These are phyloP conservation scores for Ptychoptera contaminata DNA, from an alignment of 2,888 invertebrate species.

Conservation along the genomic window DNA sequence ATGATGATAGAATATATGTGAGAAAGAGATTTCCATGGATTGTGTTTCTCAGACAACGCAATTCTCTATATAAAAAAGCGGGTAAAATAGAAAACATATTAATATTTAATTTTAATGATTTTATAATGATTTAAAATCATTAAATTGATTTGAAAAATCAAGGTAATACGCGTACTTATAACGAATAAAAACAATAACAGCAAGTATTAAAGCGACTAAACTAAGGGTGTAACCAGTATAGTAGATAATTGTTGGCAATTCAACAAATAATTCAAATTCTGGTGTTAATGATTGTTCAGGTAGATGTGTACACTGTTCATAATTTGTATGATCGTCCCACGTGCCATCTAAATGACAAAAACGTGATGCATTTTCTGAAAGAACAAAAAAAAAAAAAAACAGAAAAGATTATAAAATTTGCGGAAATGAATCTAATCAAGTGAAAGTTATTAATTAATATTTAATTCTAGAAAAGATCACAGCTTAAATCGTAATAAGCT, in stretches of 20 bases:
- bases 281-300: conserved; percentile 17
- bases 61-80: conserved; percentile 52
- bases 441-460: too few species aligned
- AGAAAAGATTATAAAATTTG: too few species aligned
- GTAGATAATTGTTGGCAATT: conserved; percentile 59
- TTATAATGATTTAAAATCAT: too few species aligned
- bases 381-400: too few species aligned
- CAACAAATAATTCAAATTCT: conserved; percentile 27
- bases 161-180: conserved; percentile 60
- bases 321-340: conserved; percentile 69
- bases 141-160: background rate
- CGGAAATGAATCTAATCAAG: too few species aligned
- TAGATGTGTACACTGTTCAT: conserved; percentile 46
- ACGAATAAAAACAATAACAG: conserved; percentile 72
- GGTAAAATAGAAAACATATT: too few species aligned
- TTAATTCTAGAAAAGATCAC: too few species aligned
- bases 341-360: conserved; percentile 58
- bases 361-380: conserved; percentile 72
- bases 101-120: too few species aligned
- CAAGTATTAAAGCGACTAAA: conserved; percentile 62
- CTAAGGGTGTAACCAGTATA: conserved; percentile 72
- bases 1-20: conserved; percentile 76
- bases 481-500: too few species aligned
- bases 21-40: conserved; percentile 91
- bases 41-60: conserved; percentile 79